A percentile compares a stretch with the other conserved stretches of the same genome.
Conservation (phyloP, 2,797 vertebrate species). For the Chanos chanos region DNA sequence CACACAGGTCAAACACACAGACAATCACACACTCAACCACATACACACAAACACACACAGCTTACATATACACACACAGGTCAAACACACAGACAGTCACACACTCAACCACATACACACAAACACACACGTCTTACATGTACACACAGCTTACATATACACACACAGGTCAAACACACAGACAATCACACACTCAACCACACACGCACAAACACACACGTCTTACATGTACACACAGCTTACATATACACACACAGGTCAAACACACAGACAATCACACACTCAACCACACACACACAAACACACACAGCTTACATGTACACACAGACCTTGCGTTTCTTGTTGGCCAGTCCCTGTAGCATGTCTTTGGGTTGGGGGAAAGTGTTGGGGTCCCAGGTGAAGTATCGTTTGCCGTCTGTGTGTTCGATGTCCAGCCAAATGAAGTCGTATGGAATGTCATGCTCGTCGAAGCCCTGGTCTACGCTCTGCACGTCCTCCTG, state of each 20-base stretch:
- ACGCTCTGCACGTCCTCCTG: conserved; percentile 85
- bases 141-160: too few species aligned
- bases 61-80: background rate
- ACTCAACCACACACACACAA: background rate
- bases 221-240: background rate
- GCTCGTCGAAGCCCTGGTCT: conserved; percentile 82
- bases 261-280: background rate
- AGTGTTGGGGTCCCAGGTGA: conserved; percentile 91
- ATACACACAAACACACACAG: background rate
- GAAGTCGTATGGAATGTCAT: conserved; percentile 87
- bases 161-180: background rate
- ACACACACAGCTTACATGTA: background rate
- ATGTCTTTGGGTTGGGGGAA: conserved; percentile 82
- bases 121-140: background rate
- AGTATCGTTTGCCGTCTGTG: conserved; percentile 92
- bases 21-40: background rate
- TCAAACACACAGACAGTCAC: background rate
- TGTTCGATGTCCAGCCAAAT: conserved; percentile 97
- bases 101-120: background rate
- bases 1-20: background rate
- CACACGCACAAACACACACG: background rate
- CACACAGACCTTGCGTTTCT: conserved; percentile 79
- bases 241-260: too few species aligned
- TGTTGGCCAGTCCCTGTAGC: conserved; percentile 76
- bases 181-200: background rate